Percentiles rank a stretch among this genome's conserved stretches.
phyloP scores from a whole-genome alignment of 2,888 invertebrate species.

The Caenorhabditis angaria region DNA sequence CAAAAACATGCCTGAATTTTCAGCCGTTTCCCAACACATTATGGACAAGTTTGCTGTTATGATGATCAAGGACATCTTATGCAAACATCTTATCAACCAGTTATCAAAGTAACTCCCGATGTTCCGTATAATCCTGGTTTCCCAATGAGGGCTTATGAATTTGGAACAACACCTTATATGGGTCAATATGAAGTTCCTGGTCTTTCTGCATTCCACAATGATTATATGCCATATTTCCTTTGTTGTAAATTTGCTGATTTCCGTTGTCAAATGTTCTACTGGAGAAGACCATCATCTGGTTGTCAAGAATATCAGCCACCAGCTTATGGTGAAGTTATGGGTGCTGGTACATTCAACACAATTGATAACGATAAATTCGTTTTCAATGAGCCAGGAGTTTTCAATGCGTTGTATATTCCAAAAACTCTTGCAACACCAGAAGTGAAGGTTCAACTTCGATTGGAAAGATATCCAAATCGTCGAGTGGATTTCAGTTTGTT shows the following conservation, averaged over 20 bases:
- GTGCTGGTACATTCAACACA: conserved; percentile 91
- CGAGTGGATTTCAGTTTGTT: conserved; percentile 70
- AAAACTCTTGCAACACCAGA: conserved; percentile 62
- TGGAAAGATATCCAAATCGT: conserved; percentile 70
- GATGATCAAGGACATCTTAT: conserved; percentile 89
- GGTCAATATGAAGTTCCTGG: conserved; percentile 93
- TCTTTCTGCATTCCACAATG: conserved; percentile 93
- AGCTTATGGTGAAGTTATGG: conserved; percentile 84
- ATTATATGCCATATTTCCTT: conserved; percentile 90
- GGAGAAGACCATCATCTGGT: conserved; percentile 87
- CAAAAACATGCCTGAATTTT: too few relatives aligned
- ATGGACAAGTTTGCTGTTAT: conserved; percentile 95
- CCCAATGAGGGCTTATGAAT: conserved; percentile 77
- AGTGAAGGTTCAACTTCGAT: conserved; percentile 68
- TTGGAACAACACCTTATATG: conserved; percentile 90
- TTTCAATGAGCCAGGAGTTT: conserved; percentile 93
- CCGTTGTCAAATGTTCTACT: conserved; percentile 92
- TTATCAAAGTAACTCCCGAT: conserved; percentile 63
- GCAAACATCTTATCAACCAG: conserved; percentile 90
- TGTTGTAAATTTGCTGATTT: conserved; percentile 95
- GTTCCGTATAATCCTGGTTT: conserved; percentile 71
- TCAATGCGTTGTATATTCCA: conserved; percentile 79
- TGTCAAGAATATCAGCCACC: conserved; percentile 95
- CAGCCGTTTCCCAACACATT: conserved; percentile 71
- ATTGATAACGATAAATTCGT: conserved; percentile 90